phyloP scores from a whole-genome alignment of 2,797 vertebrate species.

The Amphiprion clarkii region DNA sequence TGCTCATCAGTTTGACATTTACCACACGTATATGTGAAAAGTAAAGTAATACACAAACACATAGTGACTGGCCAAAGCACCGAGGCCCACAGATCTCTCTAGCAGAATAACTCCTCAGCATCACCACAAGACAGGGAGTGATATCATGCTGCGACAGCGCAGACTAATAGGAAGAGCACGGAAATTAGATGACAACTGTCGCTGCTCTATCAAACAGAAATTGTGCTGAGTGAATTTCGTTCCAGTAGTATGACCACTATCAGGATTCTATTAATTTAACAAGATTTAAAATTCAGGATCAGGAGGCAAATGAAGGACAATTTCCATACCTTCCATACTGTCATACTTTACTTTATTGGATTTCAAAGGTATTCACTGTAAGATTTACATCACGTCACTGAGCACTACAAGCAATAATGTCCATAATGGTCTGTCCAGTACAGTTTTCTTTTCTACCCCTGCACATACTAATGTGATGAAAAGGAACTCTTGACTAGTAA shows the following conservation, averaged over 20 bases:
- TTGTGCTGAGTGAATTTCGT: slow-evolving; percentile 54
- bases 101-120: slow-evolving; percentile 39
- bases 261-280: slow-evolving; percentile 2
- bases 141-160: slow-evolving; percentile 68
- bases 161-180: slow-evolving; percentile 31
- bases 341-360: slow-evolving; percentile 6
- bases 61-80: slow-evolving; percentile 46
- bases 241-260: background rate
- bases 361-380: slow-evolving; percentile 45
- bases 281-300: slow-evolving; percentile 16
- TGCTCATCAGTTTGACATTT: slow-evolving; percentile 65
- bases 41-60: slow-evolving; percentile 34
- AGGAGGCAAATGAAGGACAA: background rate
- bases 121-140: slow-evolving; percentile 54
- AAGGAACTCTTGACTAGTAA: background rate
- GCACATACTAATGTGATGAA: background rate
- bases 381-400: slow-evolving; percentile 40
- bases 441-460: background rate
- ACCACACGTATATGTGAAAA: slow-evolving; percentile 60
- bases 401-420: slow-evolving; percentile 9
- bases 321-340: background rate
- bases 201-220: slow-evolving; percentile 73
- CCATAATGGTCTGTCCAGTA: slow-evolving; percentile 9
- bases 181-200: slow-evolving; percentile 53
- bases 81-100: slow-evolving; percentile 22